Evolutionary conservation across 2,113 vertebrate genomes (phyloP), one percentile per base, ranked within the genome.

Genomic region (Benitochromis conjunctus): DNA sequence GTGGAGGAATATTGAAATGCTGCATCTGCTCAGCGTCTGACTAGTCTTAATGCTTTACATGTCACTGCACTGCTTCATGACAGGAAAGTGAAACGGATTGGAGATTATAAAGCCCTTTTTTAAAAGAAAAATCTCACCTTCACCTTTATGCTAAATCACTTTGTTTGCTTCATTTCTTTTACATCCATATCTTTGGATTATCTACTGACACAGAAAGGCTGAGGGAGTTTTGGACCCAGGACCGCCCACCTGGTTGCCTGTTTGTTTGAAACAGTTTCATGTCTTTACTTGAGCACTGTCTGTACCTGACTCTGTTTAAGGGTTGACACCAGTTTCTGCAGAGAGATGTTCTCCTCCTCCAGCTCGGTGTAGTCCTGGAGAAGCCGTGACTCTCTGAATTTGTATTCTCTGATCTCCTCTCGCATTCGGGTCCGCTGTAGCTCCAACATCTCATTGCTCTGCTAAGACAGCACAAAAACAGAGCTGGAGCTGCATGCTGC

Each of bases 351-450:
- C 94, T 99, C 99, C 88, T 99, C 99, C 91, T 99, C 99, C 58
- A 99, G 97, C 86, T 99, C 99, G 0, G 97, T 98, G 88, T 99
- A 99, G 92, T 99, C 99, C 95, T 99, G 99, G 53, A 99, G 97
- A 12, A 99, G 96, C 3, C 98, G 96, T 0, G 97, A 91, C 85
- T 99, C 99, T 41, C 98, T 96, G 55, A 98, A 98, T 82, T 99
- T 99, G 91, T 97, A 99, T 88, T 99, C 98, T 62, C 97, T 94
- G 43, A 98, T 97, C 93, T 99, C 99, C 8, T 99, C 98, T 34
- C 98, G 97, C 97, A 98, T 97, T 24, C 97, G 95, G 88, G 96
- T 95, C 87, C 97, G 96, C 94, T 99, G 98, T 10, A 99, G 95
- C 89, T 99, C 98, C 95, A 97, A 94, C 96, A 98, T 97, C 89